These are phyloP conservation scores for Furcula furcula DNA, from an alignment of 2,888 invertebrate species.

Conservation along the genomic window DNA sequence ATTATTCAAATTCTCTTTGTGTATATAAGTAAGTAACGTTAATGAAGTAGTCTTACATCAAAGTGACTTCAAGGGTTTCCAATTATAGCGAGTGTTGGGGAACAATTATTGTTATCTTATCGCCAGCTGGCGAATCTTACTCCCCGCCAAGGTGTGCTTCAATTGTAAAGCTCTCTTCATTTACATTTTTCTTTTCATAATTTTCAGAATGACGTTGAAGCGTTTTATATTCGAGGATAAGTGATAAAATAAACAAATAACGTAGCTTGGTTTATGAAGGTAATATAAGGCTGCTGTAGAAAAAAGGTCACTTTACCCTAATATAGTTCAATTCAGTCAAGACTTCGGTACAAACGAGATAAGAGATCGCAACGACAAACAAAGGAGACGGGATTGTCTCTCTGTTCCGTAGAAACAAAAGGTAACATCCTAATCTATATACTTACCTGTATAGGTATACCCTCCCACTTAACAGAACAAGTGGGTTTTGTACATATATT, in stretches of 20 bases:
- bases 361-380: slow-evolving; percentile 17
- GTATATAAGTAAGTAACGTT: slow-evolving; percentile 35
- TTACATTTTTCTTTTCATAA: not conserved
- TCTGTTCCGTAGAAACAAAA: not conserved
- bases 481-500: too few relatives aligned
- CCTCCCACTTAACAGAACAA: too few relatives aligned
- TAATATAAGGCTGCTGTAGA: slow-evolving; percentile 11
- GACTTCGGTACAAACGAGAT: slow-evolving; percentile 15
- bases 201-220: not conserved
- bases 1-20: slow-evolving; percentile 37
- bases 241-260: slow-evolving; percentile 18
- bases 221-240: slow-evolving; percentile 13
- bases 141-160: slow-evolving; percentile 26
- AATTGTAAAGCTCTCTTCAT: slow-evolving; percentile 25
- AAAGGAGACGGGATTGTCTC: slow-evolving; percentile 9
- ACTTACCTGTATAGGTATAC: too few relatives aligned
- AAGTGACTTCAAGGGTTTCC: slow-evolving; percentile 34
- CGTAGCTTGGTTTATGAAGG: slow-evolving; percentile 12
- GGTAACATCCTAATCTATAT: not conserved
- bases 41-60: slow-evolving; percentile 35
- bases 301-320: slow-evolving; percentile 18
- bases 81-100: slow-evolving; percentile 38
- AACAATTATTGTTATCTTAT: slow-evolving; percentile 43
- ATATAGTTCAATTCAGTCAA: slow-evolving; percentile 17
- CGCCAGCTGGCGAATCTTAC: slow-evolving; percentile 33